A percentile compares a stretch with the other conserved stretches of the same genome.
Conservation (phyloP, 2,113 vertebrate species). For the Sturnus vulgaris region DNA sequence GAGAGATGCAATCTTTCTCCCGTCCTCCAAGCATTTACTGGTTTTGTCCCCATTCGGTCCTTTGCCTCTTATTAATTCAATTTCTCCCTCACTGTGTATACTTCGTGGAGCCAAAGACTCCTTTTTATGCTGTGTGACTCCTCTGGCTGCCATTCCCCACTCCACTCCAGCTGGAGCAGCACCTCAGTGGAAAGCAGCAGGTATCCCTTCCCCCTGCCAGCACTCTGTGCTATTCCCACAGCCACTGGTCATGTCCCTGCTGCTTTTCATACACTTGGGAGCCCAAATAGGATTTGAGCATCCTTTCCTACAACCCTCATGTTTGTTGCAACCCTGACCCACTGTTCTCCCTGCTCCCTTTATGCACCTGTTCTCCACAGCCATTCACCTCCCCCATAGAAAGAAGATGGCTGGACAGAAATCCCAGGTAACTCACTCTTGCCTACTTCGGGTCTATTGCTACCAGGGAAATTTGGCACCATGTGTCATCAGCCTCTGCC, state of each 20-base stretch:
- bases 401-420: not conserved
- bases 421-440: not conserved
- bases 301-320: not conserved
- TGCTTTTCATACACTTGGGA: not conserved
- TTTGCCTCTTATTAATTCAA: not conserved
- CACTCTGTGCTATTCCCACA: not conserved
- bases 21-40: not conserved
- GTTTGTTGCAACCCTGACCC: not conserved
- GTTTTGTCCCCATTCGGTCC: not conserved
- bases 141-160: not conserved
- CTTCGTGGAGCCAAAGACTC: not conserved
- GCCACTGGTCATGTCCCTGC: not conserved
- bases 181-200: not conserved
- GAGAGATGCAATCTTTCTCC: not conserved
- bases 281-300: not conserved
- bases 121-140: not conserved
- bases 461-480: not conserved
- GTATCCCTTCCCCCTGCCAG: not conserved
- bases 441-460: not conserved
- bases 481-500: not conserved
- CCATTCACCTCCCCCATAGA: not conserved
- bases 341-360: not conserved
- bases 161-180: not conserved
- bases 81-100: fast-evolving
- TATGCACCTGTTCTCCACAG: fast-evolving